Evolutionary conservation across 2,113 vertebrate genomes (phyloP).

Genomic region (Oryctolagus cuniculus): DNA sequence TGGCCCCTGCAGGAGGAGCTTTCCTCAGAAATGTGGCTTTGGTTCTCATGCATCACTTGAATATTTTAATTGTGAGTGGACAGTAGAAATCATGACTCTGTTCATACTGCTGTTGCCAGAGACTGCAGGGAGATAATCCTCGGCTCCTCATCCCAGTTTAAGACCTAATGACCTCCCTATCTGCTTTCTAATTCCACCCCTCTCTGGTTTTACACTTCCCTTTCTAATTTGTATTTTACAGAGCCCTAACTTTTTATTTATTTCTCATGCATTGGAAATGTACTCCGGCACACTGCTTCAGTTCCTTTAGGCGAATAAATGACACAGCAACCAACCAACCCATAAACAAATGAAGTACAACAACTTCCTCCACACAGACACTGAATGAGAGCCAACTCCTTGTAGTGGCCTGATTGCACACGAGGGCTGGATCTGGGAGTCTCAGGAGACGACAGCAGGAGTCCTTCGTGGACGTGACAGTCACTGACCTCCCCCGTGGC

Average conservation of each 20-base stretch:
- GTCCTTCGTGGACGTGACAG: background rate
- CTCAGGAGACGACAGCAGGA: background rate
- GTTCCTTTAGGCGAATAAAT: slow-evolving; percentile 22
- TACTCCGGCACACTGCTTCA: background rate
- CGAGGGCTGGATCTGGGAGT: background rate
- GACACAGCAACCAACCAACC: background rate
- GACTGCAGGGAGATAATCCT: background rate
- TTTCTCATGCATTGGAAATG: background rate
- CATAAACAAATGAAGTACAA: background rate
- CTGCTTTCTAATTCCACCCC: background rate
- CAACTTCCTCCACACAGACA: background rate
- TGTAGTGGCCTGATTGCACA: background rate
- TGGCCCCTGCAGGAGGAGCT: background rate
- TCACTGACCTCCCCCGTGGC: slow-evolving; percentile 43
- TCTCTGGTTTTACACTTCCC: background rate
- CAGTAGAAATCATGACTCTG: background rate
- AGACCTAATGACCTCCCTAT: background rate
- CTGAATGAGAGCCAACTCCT: background rate
- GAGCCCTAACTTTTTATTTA: background rate
- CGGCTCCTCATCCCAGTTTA: background rate
- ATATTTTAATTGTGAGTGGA: background rate
- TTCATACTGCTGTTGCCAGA: background rate
- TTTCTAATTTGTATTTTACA: background rate
- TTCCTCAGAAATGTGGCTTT: background rate
- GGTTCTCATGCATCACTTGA: background rate